Conservation (phyloP, 2,888 invertebrate species). For the Agrilus cyanescens region DNA sequence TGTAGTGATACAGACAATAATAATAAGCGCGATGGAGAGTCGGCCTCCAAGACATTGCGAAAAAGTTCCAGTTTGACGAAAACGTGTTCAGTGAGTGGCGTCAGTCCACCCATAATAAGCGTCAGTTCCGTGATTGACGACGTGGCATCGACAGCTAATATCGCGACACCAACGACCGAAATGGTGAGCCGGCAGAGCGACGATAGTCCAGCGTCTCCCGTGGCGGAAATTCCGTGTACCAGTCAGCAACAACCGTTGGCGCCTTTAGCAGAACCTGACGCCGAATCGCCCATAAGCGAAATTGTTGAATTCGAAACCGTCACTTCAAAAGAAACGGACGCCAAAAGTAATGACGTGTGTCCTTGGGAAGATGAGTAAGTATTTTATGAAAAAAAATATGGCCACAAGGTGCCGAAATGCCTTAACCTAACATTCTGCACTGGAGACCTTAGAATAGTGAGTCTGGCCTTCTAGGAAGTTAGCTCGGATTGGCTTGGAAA, state of each 20-base stretch:
- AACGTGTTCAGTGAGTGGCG: conserved; percentile 32
- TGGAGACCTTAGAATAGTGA: too few species aligned
- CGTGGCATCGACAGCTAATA: conserved; percentile 16
- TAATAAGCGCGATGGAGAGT: conserved; percentile 17
- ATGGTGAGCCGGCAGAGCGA: conserved; percentile 11
- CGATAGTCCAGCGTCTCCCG: conserved; percentile 9
- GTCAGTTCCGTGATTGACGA: conserved; percentile 63
- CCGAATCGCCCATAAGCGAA: conserved; percentile 54
- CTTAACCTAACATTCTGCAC: too few species aligned
- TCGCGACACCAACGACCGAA: conserved; percentile 8
- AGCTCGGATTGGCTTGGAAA: too few species aligned
- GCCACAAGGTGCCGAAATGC: not conserved
- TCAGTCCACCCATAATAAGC: conserved; percentile 51
- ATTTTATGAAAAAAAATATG: conserved; percentile 13
- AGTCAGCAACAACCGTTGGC: conserved; percentile 38
- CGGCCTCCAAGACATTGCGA: conserved; percentile 31
- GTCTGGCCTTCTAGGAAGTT: too few species aligned
- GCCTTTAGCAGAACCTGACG: conserved; percentile 57
- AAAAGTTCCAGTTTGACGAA: conserved; percentile 33
- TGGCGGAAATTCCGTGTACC: conserved; percentile 16
- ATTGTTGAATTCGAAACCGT: conserved; percentile 35
- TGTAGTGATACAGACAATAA: conserved; percentile 31
- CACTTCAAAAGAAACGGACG: conserved; percentile 31
- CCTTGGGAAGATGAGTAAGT: conserved; percentile 96
- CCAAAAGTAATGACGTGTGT: conserved; percentile 72